Evolutionary conservation across 1,140 invertebrate genomes (phyloP).

Genomic region (Heliothis virescens): DNA sequence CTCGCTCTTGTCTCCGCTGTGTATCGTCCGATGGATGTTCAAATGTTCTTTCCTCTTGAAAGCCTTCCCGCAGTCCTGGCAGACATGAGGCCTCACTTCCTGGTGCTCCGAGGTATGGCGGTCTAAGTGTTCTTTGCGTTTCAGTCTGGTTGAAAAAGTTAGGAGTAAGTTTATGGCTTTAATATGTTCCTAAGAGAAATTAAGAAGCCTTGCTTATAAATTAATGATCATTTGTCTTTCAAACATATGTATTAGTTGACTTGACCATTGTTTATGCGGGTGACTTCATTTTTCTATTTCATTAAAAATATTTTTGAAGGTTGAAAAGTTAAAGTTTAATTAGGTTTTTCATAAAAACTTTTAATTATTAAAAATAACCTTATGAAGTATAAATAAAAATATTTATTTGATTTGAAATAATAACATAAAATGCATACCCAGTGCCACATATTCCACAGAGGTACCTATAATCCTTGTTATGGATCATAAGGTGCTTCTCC

Average conservation of each 20-base stretch:
- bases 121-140: constrained; percentile 92
- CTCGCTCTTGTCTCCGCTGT: constrained; percentile 92
- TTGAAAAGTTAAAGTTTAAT: too few species aligned
- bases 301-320: too few species aligned
- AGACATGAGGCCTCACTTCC: constrained; percentile 89
- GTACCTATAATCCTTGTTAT: constrained; percentile 91
- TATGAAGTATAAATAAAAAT: too few species aligned
- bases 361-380: too few species aligned
- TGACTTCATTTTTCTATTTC: too few species aligned
- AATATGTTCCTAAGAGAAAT: background rate
- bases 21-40: constrained; percentile 92
- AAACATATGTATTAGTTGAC: too few species aligned
- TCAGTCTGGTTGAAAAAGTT: constrained; percentile 85
- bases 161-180: background rate
- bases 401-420: too few species aligned
- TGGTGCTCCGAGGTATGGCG: constrained; percentile 92
- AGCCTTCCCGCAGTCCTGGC: constrained; percentile 91
- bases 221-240: too few species aligned
- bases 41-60: constrained; percentile 94
- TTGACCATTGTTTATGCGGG: too few species aligned
- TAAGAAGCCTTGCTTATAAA: too few species aligned
- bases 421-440: constrained; percentile 76
- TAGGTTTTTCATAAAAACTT: too few species aligned
- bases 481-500: constrained; percentile 91
- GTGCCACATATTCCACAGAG: constrained; percentile 87